Percentiles rank a stretch among this genome's conserved stretches.
Conservation (phyloP, 2,797 vertebrate species). For the Buphagus erythrorhynchus region DNA sequence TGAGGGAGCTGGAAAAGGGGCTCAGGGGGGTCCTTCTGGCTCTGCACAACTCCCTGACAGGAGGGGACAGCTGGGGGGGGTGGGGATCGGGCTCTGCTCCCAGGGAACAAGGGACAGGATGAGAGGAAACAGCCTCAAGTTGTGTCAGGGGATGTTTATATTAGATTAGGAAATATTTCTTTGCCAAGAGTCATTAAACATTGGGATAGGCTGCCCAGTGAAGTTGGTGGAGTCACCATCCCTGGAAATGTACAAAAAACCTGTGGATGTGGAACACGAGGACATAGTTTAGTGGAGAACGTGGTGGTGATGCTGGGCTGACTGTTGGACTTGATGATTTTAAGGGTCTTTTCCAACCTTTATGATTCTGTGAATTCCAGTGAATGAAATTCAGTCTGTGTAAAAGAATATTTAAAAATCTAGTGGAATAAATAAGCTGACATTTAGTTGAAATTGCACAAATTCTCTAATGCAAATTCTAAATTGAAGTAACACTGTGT, state of each 20-base stretch:
- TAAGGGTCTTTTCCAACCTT: neutral
- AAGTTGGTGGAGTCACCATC: neutral
- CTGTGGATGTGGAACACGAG: neutral
- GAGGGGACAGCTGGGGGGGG: fast-evolving
- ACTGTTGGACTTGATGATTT: neutral
- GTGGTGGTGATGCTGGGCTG: neutral
- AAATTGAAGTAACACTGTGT: neutral
- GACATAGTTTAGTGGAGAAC: neutral
- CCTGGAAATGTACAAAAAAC: neutral
- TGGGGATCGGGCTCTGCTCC: fast-evolving
- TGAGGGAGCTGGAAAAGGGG: neutral
- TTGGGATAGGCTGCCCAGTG: neutral
- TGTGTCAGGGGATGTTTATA: neutral
- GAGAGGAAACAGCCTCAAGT: fast-evolving
- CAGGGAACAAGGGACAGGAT: neutral
- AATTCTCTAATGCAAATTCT: neutral
- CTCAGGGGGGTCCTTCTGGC: neutral
- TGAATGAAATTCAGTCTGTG: neutral
- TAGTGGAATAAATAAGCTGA: neutral
- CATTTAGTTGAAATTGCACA: neutral
- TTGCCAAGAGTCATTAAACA: neutral
- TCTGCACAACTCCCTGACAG: neutral
- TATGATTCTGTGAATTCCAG: neutral
- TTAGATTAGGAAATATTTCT: neutral
- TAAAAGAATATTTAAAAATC: neutral